Base-by-base conservation (phyloP, 1,140 invertebrate genomes). In the Penaeus vannamei region DNA sequence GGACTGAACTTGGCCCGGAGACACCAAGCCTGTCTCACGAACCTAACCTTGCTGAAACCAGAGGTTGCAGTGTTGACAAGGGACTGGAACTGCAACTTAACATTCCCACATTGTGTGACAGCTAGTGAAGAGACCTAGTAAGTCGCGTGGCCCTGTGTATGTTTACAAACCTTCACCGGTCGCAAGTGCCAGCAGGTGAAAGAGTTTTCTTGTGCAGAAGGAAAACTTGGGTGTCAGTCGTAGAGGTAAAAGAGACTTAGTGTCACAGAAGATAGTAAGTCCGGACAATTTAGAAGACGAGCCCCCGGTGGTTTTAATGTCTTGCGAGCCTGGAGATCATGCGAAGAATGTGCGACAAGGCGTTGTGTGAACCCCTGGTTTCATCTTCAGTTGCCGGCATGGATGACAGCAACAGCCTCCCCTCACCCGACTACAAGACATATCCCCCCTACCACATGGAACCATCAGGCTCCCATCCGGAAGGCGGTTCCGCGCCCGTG, bases 291-390 rank as follows among this genome's bases (percentile, higher is more conserved):
- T 53, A 29, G 26, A 77, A 81, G 23, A 53, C 42, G 23, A 82
- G 32, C 59, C 17, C 14, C 66, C 46, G 79, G 46, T 42, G 36
- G 4, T 42, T 42, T 80, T 81, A 53, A 66, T 87, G 80, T n/a
- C 59, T 72, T 66, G 79, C 36, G 32, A 46, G 29, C 61, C 77
- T 2, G n/a, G 29, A 10, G 36, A 32, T 7, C 79, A 87, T 87
- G 86, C 81, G 86, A 69, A 87, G 66, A 82, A 87, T 87, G 86
- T 82, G 36, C 46, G 86, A 87, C 62, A 87, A 87, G 79, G 86
- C 86, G 20, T 22, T 87, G 79, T 87, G 86, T 60, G 86, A 87
- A 26, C 86, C 86, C 0, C 80, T 87, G 36, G 86, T 87, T 23
- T 82, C 86, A 14, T 87, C 86, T 26, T 87, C 86, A 14, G 86